A percentile compares a stretch with the other conserved stretches of the same genome.
Evolutionary conservation across 2,113 vertebrate species (phyloP).

Genomic region (Donacobius atricapilla): DNA sequence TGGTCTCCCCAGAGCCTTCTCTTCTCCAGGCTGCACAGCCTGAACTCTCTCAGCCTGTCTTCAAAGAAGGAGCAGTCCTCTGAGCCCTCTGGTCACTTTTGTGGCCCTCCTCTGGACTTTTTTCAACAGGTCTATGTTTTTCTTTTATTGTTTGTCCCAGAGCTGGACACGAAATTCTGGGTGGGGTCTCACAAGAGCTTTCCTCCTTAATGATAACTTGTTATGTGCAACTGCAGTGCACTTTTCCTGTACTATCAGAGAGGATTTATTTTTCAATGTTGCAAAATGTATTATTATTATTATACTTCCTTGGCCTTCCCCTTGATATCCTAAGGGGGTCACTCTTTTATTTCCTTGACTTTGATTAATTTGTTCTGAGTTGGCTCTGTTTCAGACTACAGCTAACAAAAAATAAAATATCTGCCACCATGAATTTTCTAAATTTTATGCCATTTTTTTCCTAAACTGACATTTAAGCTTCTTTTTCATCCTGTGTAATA

Average conservation of each 20-base stretch:
- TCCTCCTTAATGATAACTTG: not conserved
- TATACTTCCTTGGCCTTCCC: not conserved
- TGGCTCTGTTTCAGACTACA: not conserved
- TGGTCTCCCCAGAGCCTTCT: not conserved
- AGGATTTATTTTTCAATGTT: not conserved
- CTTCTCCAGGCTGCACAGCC: not conserved
- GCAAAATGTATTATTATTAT: not conserved
- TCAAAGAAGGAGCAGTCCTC: not conserved
- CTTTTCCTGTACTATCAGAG: not conserved
- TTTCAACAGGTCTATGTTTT: not conserved
- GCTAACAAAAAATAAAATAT: not conserved
- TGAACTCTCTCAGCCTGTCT: not conserved
- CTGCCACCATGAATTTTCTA: not conserved
- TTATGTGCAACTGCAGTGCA: not conserved
- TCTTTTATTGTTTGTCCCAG: fast-evolving
- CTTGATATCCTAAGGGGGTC: not conserved
- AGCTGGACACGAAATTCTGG: not conserved
- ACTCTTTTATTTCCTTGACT: not conserved
- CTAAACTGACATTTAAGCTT: not conserved
- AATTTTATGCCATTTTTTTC: not conserved
- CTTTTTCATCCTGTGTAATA: not conserved
- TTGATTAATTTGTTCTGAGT: not conserved
- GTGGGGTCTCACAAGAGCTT: not conserved
- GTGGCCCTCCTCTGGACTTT: not conserved
- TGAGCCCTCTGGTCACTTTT: not conserved